Percentiles rank a stretch among this genome's conserved stretches.
Evolutionary conservation across 2,797 vertebrate species (phyloP).

Genomic region (Enteromius argenteus): DNA sequence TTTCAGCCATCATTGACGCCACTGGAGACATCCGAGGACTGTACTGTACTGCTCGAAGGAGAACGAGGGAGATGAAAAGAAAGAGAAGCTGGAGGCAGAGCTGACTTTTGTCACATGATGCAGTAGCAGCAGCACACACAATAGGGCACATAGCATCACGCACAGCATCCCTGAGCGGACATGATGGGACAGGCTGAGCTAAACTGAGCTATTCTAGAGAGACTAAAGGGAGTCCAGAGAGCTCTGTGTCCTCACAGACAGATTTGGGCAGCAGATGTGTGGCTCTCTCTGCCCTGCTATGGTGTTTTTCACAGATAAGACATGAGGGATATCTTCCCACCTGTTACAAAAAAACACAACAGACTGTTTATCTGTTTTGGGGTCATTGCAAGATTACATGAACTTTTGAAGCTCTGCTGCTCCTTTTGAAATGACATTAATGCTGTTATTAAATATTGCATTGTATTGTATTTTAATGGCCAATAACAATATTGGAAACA

Average conservation of each 20-base stretch:
- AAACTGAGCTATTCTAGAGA: constrained; percentile 50
- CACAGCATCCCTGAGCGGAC: constrained; percentile 45
- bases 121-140: constrained; percentile 54
- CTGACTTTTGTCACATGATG: constrained; percentile 72
- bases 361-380: constrained; percentile 26
- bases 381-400: constrained; percentile 36
- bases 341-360: constrained; percentile 73
- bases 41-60: constrained; percentile 71
- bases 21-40: constrained; percentile 78
- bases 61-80: constrained; percentile 48
- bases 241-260: constrained; percentile 79
- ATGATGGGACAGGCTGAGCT: constrained; percentile 52
- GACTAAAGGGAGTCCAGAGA: constrained; percentile 41
- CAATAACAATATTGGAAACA: not conserved
- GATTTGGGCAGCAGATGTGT: constrained; percentile 77
- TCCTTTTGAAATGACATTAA: not conserved
- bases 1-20: constrained; percentile 78
- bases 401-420: not conserved
- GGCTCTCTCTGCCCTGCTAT: constrained; percentile 65
- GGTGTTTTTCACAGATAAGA: constrained; percentile 61
- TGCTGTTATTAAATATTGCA: not conserved
- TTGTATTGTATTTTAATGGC: not conserved
- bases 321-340: constrained; percentile 72
- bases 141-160: constrained; percentile 76
- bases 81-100: constrained; percentile 71